Base-by-base conservation (phyloP, 2,113 vertebrate genomes). In the Brienomyrus brachyistius region DNA sequence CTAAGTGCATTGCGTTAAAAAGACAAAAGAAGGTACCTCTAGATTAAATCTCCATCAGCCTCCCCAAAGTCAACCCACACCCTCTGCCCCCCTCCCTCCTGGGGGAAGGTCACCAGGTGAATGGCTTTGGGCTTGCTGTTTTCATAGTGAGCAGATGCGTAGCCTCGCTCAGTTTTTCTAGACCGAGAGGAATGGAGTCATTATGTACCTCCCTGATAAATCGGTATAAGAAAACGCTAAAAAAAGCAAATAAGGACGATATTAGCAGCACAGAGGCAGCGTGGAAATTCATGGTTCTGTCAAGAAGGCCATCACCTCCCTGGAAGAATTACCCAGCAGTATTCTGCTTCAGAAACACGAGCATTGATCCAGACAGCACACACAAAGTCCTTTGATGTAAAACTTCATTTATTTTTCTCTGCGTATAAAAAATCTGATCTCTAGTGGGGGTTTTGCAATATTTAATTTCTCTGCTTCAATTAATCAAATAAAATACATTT, bases 331-430 rank as follows among this genome's bases (percentile, higher is more conserved):
- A 54, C 85, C 85, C 15, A 56, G 51, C 15, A 40, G 31, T 35
- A 56, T 15, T 40, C 13, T 86, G 31, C 80, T 83, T 84, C 40
- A 48, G 82, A 84, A 84, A 23, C 48, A 84, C 51, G 23, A 87
- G 48, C 51, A 87, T 35, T 87, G 85, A 87, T 87, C 51, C 85
- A 21, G 10, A 19, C 23, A 8, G 50, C n/a, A 35, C 51, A 86
- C 85, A 50, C 45, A 40, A 87, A 21, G n/a, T 56, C 51, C 85
- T 56, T 52, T 87, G 85, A 54, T 52, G 27, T 35, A 87, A 48
- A 87, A 52, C 48, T 27, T 85, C 83, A 85, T 87, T 54, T 54
- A 40, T 87, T 87, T 87, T 43, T 87, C 85, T 86, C 31, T 87
- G 85, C 51, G 21, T 4, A 10, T 13, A 54, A 87, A 87, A 87